phyloP scores from a whole-genome alignment of 2,888 invertebrate species.

The Clostera curtula region DNA sequence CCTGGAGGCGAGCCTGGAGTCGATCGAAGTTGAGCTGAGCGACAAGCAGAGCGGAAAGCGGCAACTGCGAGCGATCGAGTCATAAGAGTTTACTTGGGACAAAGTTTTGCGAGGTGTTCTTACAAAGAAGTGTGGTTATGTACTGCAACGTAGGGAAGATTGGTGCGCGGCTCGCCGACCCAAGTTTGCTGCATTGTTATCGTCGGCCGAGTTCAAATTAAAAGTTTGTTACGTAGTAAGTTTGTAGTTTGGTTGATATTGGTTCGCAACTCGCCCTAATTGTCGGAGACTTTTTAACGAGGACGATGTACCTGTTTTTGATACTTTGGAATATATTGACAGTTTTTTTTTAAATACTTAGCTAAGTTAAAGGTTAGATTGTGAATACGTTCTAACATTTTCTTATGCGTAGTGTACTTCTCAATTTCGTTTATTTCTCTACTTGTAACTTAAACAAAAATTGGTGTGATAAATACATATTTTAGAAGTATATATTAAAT shows the following conservation, averaged over 20 bases:
- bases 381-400: no score
- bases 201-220: slow-evolving; percentile 56
- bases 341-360: slow-evolving; percentile 9
- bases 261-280: slow-evolving; percentile 29
- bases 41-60: slow-evolving; percentile 37
- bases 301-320: slow-evolving; percentile 10
- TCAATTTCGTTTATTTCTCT: no score
- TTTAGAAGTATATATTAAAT: no score
- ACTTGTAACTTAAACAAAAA: no score
- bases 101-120: slow-evolving; percentile 71
- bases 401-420: no score
- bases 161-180: slow-evolving; percentile 41
- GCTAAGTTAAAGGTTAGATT: no score
- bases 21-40: slow-evolving; percentile 30
- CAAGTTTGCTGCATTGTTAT: slow-evolving; percentile 65
- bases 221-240: slow-evolving; percentile 55
- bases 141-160: slow-evolving; percentile 65
- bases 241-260: slow-evolving; percentile 35
- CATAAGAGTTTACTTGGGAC: slow-evolving; percentile 63
- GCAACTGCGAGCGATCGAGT: slow-evolving; percentile 35
- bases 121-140: slow-evolving; percentile 68
- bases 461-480: no score
- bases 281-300: slow-evolving; percentile 32
- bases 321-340: neutral
- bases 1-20: slow-evolving; percentile 38